Conservation (phyloP, 2,888 invertebrate species). For the Myopa testacea region DNA sequence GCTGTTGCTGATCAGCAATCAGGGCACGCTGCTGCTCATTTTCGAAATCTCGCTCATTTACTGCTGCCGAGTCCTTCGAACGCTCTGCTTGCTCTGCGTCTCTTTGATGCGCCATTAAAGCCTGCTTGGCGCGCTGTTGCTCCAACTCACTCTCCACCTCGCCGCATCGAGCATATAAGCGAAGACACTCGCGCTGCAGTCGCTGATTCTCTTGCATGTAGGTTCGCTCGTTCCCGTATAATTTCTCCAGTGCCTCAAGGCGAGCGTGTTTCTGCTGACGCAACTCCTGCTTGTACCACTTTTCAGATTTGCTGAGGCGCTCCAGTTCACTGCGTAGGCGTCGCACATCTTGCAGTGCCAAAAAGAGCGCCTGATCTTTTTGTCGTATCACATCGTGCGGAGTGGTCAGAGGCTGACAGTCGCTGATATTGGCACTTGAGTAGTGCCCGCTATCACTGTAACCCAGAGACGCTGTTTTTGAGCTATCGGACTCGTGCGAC, state of each 20-base stretch:
- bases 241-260: conserved; percentile 62
- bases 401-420: conserved; percentile 22
- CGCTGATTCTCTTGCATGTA: conserved; percentile 64
- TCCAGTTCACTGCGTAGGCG: conserved; percentile 63
- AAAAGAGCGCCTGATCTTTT: conserved; percentile 53
- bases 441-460: conserved; percentile 56
- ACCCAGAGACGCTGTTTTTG: conserved; percentile 42
- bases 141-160: conserved; percentile 55
- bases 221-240: conserved; percentile 65
- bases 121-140: conserved; percentile 42
- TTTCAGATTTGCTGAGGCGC: conserved; percentile 62
- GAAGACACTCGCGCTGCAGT: conserved; percentile 60
- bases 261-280: conserved; percentile 60
- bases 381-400: conserved; percentile 42
- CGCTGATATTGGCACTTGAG: conserved; percentile 53
- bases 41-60: conserved; percentile 51
- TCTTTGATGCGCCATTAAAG: conserved; percentile 32
- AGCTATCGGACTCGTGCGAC: conserved; percentile 37
- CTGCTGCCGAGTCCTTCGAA: neutral
- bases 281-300: conserved; percentile 65
- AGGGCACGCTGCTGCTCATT: conserved; percentile 56
- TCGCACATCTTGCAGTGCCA: conserved; percentile 58
- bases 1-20: conserved; percentile 59
- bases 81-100: conserved; percentile 25
- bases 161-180: conserved; percentile 56